These are phyloP conservation scores for Microtus pennsylvanicus DNA, from an alignment of 2,113 vertebrate genomes.

Conservation along the genomic window DNA sequence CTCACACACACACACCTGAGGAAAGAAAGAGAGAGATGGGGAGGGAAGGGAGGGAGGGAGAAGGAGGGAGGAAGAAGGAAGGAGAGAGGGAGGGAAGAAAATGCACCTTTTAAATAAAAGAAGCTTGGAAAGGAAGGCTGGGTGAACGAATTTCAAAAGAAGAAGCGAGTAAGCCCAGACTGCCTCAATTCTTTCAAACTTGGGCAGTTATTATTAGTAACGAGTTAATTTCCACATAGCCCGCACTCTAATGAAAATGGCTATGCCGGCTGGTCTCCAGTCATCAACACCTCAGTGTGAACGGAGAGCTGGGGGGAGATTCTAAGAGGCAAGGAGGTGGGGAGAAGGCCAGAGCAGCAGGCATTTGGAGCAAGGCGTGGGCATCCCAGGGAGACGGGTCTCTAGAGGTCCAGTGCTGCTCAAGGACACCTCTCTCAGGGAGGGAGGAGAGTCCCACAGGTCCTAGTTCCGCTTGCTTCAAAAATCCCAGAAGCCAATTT, in stretches of 20 bases:
- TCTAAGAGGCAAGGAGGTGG: not conserved
- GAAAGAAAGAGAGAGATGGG: no score
- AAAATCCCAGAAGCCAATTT: conserved; percentile 41
- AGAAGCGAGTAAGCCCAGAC: not conserved
- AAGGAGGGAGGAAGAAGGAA: no score
- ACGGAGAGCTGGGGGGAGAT: not conserved
- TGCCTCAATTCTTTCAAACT: conserved; percentile 48
- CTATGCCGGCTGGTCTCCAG: conserved; percentile 19
- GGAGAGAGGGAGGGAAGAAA: not conserved
- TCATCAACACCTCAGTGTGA: conserved; percentile 73
- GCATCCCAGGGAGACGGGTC: not conserved
- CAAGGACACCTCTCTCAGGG: not conserved
- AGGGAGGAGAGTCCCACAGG: not conserved
- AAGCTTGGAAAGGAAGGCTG: conserved; percentile 9
- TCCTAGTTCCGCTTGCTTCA: not conserved
- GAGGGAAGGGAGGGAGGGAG: no score
- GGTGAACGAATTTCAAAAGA: conserved; percentile 34
- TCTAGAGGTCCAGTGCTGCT: not conserved
- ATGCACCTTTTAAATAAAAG: not conserved
- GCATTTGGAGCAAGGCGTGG: not conserved
- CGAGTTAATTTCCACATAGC: conserved; percentile 71
- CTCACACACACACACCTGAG: no score
- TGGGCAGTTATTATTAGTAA: conserved; percentile 53
- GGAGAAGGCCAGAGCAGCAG: not conserved
- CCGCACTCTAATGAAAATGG: conserved; percentile 39